Percentiles rank a stretch among this genome's conserved stretches.
phyloP scores from a whole-genome alignment of 1,140 invertebrate species.

The Drosophila kurseongensis region DNA sequence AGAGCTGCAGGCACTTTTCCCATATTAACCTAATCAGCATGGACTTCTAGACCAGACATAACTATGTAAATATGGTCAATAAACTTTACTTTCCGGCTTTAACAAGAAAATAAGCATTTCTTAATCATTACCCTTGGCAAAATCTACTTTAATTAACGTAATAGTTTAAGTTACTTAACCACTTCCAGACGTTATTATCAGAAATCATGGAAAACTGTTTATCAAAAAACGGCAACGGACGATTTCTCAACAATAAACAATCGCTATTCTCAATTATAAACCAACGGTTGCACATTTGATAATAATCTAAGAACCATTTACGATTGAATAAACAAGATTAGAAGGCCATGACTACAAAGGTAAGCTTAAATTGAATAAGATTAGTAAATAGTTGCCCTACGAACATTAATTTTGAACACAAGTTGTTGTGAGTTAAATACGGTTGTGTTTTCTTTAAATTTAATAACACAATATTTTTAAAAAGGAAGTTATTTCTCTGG shows the following conservation, averaged over 20 bases:
- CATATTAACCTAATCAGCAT: neutral
- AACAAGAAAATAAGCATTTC: too few species aligned
- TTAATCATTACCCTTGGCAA: too few species aligned
- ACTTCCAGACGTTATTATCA: too few species aligned
- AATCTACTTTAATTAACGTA: too few species aligned
- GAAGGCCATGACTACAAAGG: neutral
- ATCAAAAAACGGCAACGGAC: too few species aligned
- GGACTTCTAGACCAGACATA: neutral
- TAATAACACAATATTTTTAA: too few species aligned
- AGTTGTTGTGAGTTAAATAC: too few species aligned
- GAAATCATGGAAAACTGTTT: neutral
- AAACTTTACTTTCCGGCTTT: neutral
- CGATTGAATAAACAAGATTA: conserved; percentile 8
- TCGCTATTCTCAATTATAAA: neutral
- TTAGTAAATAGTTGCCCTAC: too few species aligned
- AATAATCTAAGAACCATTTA: conserved; percentile 1
- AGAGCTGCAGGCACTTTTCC: neutral
- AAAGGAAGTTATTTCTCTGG: too few species aligned
- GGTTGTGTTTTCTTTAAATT: too few species aligned
- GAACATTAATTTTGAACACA: too few species aligned
- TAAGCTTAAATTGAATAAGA: neutral
- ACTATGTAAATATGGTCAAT: neutral
- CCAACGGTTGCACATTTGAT: neutral
- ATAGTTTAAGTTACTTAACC: neutral
- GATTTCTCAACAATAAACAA: neutral